These are phyloP conservation scores for Grammomys dolichurus DNA, from an alignment of 2,113 vertebrate species.

Conservation along the genomic window DNA sequence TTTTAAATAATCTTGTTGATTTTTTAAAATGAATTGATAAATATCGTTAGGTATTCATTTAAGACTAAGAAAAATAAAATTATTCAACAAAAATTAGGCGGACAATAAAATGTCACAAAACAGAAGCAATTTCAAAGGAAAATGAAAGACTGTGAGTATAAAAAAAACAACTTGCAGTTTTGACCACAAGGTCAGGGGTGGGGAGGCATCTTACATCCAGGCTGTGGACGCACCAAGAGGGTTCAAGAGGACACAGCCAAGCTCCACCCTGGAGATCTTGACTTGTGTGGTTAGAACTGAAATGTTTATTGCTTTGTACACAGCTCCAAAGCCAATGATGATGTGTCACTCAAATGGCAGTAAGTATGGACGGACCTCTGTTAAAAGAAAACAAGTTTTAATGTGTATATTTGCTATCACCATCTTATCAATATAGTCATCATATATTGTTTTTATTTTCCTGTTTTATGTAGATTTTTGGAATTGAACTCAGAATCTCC, in stretches of 20 bases:
- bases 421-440: neutral
- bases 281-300: neutral
- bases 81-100: neutral
- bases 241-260: neutral
- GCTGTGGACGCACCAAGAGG: neutral
- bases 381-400: neutral
- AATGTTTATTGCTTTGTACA: neutral
- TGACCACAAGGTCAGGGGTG: accelerated
- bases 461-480: neutral
- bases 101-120: neutral
- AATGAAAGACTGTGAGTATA: neutral
- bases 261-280: neutral
- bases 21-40: neutral
- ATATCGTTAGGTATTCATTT: neutral
- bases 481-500: neutral
- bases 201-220: neutral
- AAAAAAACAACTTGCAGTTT: neutral
- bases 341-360: neutral
- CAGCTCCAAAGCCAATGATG: neutral
- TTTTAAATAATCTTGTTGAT: neutral
- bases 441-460: neutral
- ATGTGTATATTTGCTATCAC: neutral
- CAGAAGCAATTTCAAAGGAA: neutral
- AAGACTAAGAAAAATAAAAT: neutral
- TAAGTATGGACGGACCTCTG: neutral